Base-by-base conservation (phyloP, 2,888 invertebrate genomes). In the Lordiphosa fenestrarum region DNA sequence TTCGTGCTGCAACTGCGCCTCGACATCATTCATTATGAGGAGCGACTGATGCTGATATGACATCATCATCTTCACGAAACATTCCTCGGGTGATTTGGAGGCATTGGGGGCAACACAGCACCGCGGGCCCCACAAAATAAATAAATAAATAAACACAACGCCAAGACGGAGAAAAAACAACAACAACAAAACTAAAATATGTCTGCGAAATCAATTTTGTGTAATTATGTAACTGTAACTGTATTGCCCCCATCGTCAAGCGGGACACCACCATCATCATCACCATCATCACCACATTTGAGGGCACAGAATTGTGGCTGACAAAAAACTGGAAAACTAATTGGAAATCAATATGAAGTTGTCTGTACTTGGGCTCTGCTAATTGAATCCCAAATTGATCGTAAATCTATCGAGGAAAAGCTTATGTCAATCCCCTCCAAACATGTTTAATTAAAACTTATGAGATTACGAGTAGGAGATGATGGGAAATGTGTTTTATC, bases 151-250 rank as follows among this genome's bases (percentile, higher is more conserved):
- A 30, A 30, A 30, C 30, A 30, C 25, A 6, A 25, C 21, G 6
- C 2, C 25, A 25, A 25, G 25, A 25, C 25, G 25, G 25, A 25
- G 25, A 30, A 30, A 9, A 30, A 30, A 9, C 9, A 30, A 25
- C 6, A 7, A 7, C 2, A 30, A 30, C 30, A 30, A 30, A 30
- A 30, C 30, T 30, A 7, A 30, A 30, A 30, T 30, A 9, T 53
- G 56, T 64, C 42, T 49, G 42, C 35, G 67, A 81, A 84, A 76
- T 84, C 74, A 77, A 84, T 76, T 82, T 65, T 60, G 44, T 57
- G 54, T 82, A 84, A 84, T 76, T 84, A 78, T 74, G 80, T 84
- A 76, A 76, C 85, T 67, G 75, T 76, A 65, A 59, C 82, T 70
- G 67, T 41, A 30, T 44, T 33, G 44, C 30, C 44, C 9, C 19